Percentiles rank a stretch among this genome's conserved stretches.
These are phyloP conservation scores for Nothura maculosa DNA, from an alignment of 2,797 vertebrate genomes.

Conservation along the genomic window DNA sequence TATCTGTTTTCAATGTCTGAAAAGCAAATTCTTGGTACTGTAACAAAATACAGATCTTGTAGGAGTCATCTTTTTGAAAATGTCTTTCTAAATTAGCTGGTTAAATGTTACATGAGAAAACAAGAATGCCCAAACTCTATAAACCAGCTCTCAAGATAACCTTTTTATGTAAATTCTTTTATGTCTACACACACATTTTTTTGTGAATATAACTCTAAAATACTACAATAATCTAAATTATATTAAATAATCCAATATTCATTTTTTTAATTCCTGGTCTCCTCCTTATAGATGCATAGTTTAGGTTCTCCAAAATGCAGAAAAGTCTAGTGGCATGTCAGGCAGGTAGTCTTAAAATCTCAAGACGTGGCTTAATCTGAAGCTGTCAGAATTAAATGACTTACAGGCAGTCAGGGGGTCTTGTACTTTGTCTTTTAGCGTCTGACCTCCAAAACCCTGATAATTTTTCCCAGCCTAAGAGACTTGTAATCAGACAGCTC, in stretches of 20 bases:
- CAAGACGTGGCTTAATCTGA: neutral
- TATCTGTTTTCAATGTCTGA: neutral
- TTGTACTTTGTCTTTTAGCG: neutral
- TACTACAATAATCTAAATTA: neutral
- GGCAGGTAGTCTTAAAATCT: neutral
- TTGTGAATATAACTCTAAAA: neutral
- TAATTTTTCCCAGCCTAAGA: neutral
- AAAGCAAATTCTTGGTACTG: neutral
- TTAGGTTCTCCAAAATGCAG: neutral
- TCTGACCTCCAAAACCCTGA: neutral
- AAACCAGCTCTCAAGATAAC: neutral
- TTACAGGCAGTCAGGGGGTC: neutral
- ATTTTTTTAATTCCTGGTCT: neutral
- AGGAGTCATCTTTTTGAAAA: neutral
- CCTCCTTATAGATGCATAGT: neutral
- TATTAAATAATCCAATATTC: neutral
- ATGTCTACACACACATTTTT: neutral
- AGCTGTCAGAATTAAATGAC: neutral
- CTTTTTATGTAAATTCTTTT: neutral
- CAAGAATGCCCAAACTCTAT: neutral
- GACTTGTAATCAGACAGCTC: neutral
- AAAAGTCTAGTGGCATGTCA: neutral
- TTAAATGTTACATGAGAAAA: neutral
- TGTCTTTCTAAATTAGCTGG: neutral
- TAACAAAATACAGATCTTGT: neutral